Evolutionary conservation across 1,140 invertebrate species (phyloP).

Genomic region (Diabrotica virgifera): DNA sequence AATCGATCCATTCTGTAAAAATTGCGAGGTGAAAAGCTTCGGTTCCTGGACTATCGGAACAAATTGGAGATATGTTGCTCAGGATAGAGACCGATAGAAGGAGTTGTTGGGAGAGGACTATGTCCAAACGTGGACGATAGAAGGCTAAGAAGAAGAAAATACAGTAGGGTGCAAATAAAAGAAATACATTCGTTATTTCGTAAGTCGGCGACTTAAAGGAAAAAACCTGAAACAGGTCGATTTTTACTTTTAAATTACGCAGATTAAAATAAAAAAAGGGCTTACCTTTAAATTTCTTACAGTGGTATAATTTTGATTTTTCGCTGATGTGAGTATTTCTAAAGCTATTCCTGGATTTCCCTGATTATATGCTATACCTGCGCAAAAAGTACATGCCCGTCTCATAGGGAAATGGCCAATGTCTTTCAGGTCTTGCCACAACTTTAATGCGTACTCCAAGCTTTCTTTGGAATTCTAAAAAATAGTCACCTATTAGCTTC

Average conservation of each 20-base stretch:
- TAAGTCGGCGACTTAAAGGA: too few relatives aligned
- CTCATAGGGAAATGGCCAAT: slow-evolving; percentile 56
- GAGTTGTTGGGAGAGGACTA: too few relatives aligned
- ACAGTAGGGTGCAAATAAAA: too few relatives aligned
- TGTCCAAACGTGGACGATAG: too few relatives aligned
- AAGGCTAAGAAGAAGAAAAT: too few relatives aligned
- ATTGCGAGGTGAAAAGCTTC: too few relatives aligned
- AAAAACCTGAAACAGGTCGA: too few relatives aligned
- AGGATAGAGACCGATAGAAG: too few relatives aligned
- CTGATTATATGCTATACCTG: slow-evolving; percentile 66
- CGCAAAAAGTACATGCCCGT: slow-evolving; percentile 60
- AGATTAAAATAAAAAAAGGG: slow-evolving; percentile 46
- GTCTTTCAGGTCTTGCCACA: slow-evolving; percentile 58
- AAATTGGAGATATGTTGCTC: too few relatives aligned
- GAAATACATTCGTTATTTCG: too few relatives aligned
- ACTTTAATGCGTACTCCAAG: slow-evolving; percentile 60
- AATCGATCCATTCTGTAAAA: too few relatives aligned
- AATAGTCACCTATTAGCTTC: background rate
- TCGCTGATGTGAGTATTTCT: slow-evolving; percentile 59
- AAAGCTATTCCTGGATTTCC: slow-evolving; percentile 62
- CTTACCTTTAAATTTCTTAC: slow-evolving; percentile 65
- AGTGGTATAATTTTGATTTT: slow-evolving; percentile 60
- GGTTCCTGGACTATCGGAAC: too few relatives aligned
- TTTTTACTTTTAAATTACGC: slow-evolving; percentile 57
- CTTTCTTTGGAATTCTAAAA: slow-evolving; percentile 70